A percentile compares a stretch with the other conserved stretches of the same genome.
phyloP scores from a whole-genome alignment of 2,113 vertebrate genomes.

The Laticauda laticaudata region DNA sequence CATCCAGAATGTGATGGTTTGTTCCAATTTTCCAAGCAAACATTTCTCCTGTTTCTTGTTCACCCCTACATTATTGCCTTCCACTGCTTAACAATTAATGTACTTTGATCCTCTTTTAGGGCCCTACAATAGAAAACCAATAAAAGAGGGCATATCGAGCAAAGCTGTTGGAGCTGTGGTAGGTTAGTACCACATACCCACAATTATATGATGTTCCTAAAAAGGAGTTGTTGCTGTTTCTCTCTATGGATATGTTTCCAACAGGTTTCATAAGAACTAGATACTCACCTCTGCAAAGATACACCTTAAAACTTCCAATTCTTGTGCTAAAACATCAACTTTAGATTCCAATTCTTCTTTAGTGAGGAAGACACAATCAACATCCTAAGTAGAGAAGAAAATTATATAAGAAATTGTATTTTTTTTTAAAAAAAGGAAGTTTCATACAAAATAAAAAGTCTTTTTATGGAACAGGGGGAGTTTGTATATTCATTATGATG shows the following conservation, averaged over 20 bases:
- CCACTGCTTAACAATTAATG: neutral
- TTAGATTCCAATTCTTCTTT: conserved; percentile 80
- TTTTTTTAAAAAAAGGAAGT: neutral
- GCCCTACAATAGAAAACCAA: neutral
- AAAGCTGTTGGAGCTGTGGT: neutral
- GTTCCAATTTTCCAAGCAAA: neutral
- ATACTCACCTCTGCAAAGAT: conserved; percentile 74
- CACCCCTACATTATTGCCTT: neutral
- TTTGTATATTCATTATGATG: neutral
- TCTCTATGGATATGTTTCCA: neutral
- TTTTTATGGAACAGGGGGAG: neutral
- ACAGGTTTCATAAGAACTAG: neutral
- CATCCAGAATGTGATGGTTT: neutral
- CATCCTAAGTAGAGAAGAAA: conserved; percentile 64
- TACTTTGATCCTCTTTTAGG: neutral
- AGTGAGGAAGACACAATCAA: conserved; percentile 77
- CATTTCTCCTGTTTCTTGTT: neutral
- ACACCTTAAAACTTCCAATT: conserved; percentile 75
- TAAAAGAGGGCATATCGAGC: neutral
- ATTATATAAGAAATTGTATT: neutral
- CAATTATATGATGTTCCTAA: neutral
- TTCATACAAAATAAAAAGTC: neutral
- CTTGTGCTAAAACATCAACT: conserved; percentile 73
- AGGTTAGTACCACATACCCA: neutral
- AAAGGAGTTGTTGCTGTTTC: neutral